Conservation (phyloP, 1,140 invertebrate species). For the Drosophila pseudoobscura region DNA sequence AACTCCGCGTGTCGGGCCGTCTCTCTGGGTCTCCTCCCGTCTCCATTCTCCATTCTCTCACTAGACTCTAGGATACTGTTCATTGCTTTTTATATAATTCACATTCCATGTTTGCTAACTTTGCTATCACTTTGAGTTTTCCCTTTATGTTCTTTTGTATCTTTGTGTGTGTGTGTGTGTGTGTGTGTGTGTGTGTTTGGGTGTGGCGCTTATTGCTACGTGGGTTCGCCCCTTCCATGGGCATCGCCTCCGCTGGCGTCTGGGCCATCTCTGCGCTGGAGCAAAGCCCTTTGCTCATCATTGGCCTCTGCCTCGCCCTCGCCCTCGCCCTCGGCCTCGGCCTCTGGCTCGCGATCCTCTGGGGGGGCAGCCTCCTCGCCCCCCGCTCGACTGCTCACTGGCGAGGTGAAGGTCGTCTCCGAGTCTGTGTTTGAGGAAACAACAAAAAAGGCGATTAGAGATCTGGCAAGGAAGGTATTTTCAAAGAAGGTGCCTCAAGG, state of each 20-base stretch:
- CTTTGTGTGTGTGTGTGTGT: neutral
- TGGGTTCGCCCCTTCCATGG: conserved; percentile 59
- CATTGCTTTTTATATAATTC: conserved; percentile 83
- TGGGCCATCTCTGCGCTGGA: conserved; percentile 47
- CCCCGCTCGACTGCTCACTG: conserved; percentile 46
- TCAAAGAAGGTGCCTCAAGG: conserved; percentile 4
- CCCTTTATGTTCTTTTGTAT: conserved; percentile 42
- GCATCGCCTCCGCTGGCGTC: conserved; percentile 20
- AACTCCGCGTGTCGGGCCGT: conserved; percentile 1
- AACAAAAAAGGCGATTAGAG: conserved; percentile 14
- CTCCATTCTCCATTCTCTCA: conserved; percentile 47
- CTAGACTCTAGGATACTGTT: conserved; percentile 83
- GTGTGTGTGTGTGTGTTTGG: neutral
- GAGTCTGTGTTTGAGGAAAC: conserved; percentile 54
- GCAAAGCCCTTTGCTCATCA: conserved; percentile 71
- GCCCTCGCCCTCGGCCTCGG: conserved; percentile 13
- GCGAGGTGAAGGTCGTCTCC: conserved; percentile 81
- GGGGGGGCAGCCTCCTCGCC: conserved; percentile 23
- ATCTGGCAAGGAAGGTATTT: neutral
- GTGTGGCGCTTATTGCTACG: conserved; percentile 63
- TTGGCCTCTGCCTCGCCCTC: conserved; percentile 66
- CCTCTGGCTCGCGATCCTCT: conserved; percentile 39
- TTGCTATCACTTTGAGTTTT: conserved; percentile 81
- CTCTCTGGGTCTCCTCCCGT: conserved; percentile 27
- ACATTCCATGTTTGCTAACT: conserved; percentile 82